Conservation (phyloP, 2,888 invertebrate species). For the Cantharis lateralis region DNA sequence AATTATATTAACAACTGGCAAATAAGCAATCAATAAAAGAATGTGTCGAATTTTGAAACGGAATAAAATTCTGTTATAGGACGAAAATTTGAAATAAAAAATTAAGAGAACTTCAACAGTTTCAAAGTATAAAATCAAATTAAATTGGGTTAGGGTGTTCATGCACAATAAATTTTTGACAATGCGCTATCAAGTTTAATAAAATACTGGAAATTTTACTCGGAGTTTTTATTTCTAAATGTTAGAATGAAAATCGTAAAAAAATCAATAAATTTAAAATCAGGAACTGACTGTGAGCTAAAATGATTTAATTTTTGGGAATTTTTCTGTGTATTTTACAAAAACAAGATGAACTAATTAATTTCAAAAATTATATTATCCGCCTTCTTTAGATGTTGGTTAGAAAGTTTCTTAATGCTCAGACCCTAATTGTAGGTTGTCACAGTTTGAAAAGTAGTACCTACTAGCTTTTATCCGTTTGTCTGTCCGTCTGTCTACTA, state of each 20-base stretch:
- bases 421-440: conserved; percentile 52
- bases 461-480: conserved; percentile 43
- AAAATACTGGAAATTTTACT: not conserved
- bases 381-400: conserved; percentile 42
- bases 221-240: not conserved
- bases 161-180: not conserved
- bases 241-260: not conserved
- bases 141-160: not conserved
- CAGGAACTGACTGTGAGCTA: not conserved
- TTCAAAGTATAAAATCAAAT: not conserved
- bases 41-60: not conserved
- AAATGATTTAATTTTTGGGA: not conserved
- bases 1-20: not conserved
- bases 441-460: conserved; percentile 48
- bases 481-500: conserved; percentile 45
- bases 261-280: not conserved
- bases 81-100: not conserved
- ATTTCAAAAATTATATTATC: conserved; percentile 26
- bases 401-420: conserved; percentile 44
- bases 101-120: not conserved
- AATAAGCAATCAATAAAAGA: not conserved
- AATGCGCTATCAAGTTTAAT: not conserved
- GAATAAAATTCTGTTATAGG: not conserved
- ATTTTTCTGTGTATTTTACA: not conserved
- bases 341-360: not conserved